phyloP scores from a whole-genome alignment of 2,888 invertebrate genomes.

The Epinotia nisella region DNA sequence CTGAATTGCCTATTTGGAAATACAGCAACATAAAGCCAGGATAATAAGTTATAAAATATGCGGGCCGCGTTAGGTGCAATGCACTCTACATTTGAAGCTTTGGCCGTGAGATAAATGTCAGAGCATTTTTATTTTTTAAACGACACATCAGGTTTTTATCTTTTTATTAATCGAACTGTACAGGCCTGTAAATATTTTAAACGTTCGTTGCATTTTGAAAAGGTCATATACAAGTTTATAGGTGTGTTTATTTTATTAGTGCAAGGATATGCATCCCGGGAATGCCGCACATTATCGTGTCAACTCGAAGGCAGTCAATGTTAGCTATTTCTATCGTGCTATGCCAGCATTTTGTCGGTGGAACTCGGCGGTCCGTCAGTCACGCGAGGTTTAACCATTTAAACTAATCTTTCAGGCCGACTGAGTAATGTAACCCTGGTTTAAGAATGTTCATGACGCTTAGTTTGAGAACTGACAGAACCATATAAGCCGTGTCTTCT shows the following conservation, averaged over 20 bases:
- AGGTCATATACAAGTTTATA: conserved; percentile 8
- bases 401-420: conserved; percentile 38
- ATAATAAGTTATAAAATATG: conserved; percentile 50
- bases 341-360: conserved; percentile 50
- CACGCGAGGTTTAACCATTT: conserved; percentile 47
- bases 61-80: conserved; percentile 48
- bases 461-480: conserved; percentile 26
- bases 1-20: conserved; percentile 52
- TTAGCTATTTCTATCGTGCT: conserved; percentile 45
- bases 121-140: conserved; percentile 34
- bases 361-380: conserved; percentile 53
- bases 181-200: conserved; percentile 12
- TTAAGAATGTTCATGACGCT: conserved; percentile 31
- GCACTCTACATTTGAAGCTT: conserved; percentile 46
- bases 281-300: conserved; percentile 20
- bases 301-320: conserved; percentile 41
- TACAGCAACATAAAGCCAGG: conserved; percentile 41
- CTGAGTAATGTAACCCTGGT: conserved; percentile 35
- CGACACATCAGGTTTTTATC: conserved; percentile 24
- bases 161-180: conserved; percentile 3
- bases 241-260: conserved; percentile 1
- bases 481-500: neutral
- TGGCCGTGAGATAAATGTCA: conserved; percentile 42
- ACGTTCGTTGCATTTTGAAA: conserved; percentile 13
- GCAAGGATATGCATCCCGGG: conserved; percentile 5